Evolutionary conservation across 2,888 invertebrate species (phyloP).

Genomic region (Syrphus vitripennis): DNA sequence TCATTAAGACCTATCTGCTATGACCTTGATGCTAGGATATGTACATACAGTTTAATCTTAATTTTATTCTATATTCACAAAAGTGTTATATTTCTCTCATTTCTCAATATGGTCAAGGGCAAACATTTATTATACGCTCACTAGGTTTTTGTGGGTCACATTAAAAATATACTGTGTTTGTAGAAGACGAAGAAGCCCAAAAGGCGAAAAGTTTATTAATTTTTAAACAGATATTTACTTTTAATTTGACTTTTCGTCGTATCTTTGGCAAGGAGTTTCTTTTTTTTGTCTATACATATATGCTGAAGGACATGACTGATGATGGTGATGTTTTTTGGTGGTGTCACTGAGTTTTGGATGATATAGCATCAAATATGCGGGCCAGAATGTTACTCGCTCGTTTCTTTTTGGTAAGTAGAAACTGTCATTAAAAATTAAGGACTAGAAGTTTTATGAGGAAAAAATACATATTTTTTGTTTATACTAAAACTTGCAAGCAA

Average conservation of each 20-base stretch:
- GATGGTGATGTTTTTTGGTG: background rate
- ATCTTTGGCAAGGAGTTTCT: background rate
- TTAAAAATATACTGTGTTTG: slow-evolving; percentile 9
- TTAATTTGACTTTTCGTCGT: background rate
- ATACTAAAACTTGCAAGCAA: background rate
- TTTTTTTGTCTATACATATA: too few relatives aligned
- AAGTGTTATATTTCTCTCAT: background rate
- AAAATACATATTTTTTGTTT: background rate
- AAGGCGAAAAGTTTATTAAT: slow-evolving; percentile 1
- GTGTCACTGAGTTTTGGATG: background rate
- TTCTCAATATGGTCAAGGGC: background rate
- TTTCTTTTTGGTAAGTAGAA: background rate
- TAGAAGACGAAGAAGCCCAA: background rate
- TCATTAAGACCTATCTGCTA: background rate
- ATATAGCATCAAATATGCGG: background rate
- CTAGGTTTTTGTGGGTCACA: background rate
- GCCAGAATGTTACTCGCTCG: background rate
- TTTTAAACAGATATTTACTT: background rate
- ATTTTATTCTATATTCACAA: slow-evolving; percentile 24
- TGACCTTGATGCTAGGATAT: background rate
- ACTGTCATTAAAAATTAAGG: background rate
- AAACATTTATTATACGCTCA: slow-evolving; percentile 5
- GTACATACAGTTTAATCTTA: background rate
- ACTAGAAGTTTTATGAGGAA: background rate
- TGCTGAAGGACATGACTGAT: background rate